These are phyloP conservation scores for Drosophila picticornis DNA, from an alignment of 2,888 invertebrate genomes.

Conservation along the genomic window DNA sequence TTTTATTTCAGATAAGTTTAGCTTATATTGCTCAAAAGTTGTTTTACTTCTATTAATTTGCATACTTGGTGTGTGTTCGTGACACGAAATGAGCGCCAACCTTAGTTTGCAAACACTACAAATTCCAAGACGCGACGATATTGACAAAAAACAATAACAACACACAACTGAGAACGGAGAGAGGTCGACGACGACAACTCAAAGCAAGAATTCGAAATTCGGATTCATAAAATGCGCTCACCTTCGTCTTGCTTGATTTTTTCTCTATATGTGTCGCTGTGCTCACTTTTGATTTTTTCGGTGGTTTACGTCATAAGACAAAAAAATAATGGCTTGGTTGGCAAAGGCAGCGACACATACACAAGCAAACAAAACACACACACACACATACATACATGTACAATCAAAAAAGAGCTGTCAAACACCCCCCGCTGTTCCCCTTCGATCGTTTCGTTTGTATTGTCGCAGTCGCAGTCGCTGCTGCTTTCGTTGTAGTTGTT, in stretches of 20 bases:
- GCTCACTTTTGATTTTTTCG: slow-evolving; percentile 76
- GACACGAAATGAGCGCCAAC: neutral
- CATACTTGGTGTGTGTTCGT: neutral
- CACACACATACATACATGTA: slow-evolving; percentile 17
- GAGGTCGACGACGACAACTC: slow-evolving; percentile 23
- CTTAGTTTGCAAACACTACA: slow-evolving; percentile 4
- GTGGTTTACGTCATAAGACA: slow-evolving; percentile 82
- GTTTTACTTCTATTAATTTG: neutral
- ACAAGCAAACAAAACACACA: slow-evolving; percentile 26
- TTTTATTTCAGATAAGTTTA: neutral
- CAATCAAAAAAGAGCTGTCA: slow-evolving; percentile 62
- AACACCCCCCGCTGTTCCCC: slow-evolving; percentile 46
- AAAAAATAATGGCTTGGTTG: slow-evolving; percentile 76
- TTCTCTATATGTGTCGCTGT: slow-evolving; percentile 61
- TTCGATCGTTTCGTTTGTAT: slow-evolving; percentile 35
- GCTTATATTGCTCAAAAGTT: neutral
- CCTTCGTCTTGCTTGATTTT: slow-evolving; percentile 53
- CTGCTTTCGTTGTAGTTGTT: slow-evolving; percentile 34
- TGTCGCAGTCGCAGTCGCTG: slow-evolving; percentile 20
- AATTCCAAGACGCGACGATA: slow-evolving; percentile 68
- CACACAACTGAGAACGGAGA: slow-evolving; percentile 15
- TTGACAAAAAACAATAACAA: slow-evolving; percentile 37
- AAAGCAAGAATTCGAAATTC: slow-evolving; percentile 32
- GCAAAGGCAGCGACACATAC: slow-evolving; percentile 46
- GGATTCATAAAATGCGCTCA: slow-evolving; percentile 62